Base-by-base conservation (phyloP, 1,140 invertebrate species). In the Drosophila chauvacae region DNA sequence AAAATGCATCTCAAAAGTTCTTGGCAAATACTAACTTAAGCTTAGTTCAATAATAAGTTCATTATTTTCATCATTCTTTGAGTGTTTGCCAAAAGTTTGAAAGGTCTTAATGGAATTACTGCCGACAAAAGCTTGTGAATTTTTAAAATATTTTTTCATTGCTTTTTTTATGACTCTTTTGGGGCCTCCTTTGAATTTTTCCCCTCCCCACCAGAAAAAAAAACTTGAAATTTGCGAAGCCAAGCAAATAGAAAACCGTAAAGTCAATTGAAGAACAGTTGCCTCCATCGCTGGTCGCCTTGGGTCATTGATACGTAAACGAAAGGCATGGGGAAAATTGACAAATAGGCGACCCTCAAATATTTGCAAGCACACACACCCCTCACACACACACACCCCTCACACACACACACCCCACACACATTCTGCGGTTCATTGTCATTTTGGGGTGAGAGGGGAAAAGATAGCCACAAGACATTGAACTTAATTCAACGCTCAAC, bases 261-360 rank as follows among this genome's bases (percentile, higher is more conserved):
- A 72, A 72, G 69, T 72, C 69, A 72, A 71, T 72, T 47, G 28
- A 23, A 33, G 23, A 70, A 33, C 50, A 71, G 42, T 20, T 48
- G 68, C 7, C 44, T 45, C 10, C 3, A 45, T 45, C 5, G 44
- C 20, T 58, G 70, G 44, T 33, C 39, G 72, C 79, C 65, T 63
- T 45, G 62, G 77, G 79, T 81, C 65, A 81, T 77, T 81, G 79
- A 81, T 81, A 81, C 56, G 48, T 41, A 37, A 57, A 65, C 55
- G 62, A 81, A 51, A 77, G 55, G 53, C 63, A 66, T 60, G 53
- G 26, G 33, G 65, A 59, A 65, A 60, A 77, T 82, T 81, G 73
- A 72, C 79, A 77, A 65, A 81, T 77, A 72, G 73, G 35, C 79
- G 57, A 63, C 55, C 58, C 63, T 61, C 60, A 63, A 79, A 82